A percentile compares a stretch with the other conserved stretches of the same genome.
Evolutionary conservation across 2,113 vertebrate genomes (phyloP).

Genomic region (Amblyopsis rosae): DNA sequence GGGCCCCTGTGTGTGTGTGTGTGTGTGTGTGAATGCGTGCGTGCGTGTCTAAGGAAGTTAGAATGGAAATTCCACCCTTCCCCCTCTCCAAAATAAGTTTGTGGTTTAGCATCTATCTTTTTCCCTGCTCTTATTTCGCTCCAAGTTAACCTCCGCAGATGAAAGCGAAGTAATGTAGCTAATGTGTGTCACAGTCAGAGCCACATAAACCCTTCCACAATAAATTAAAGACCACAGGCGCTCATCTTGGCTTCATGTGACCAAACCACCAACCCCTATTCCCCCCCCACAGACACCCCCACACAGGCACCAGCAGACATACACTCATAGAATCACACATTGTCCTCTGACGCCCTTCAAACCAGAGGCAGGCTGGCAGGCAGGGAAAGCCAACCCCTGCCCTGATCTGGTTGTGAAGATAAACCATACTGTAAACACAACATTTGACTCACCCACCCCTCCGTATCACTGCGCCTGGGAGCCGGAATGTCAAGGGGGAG

Average conservation of each 20-base stretch:
- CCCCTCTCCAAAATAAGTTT: conserved; percentile 50
- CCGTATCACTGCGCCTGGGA: too few species aligned
- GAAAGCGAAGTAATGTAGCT: conserved; percentile 65
- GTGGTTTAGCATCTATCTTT: conserved; percentile 56
- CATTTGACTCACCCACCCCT: conserved; percentile 47
- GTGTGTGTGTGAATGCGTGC: background rate
- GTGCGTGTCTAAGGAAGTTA: conserved; percentile 34
- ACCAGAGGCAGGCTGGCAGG: conserved; percentile 54
- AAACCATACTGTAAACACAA: conserved; percentile 63
- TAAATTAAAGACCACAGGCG: conserved; percentile 68
- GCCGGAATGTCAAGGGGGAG: conserved; percentile 25
- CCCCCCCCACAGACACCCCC: background rate
- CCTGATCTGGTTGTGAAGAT: conserved; percentile 55
- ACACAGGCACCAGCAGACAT: conserved; percentile 50
- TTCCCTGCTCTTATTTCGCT: conserved; percentile 41
- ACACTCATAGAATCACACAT: conserved; percentile 51
- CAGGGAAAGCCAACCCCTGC: conserved; percentile 42
- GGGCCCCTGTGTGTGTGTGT: conserved; percentile 38
- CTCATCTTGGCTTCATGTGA: conserved; percentile 57
- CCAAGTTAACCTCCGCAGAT: conserved; percentile 60
- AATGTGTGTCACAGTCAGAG: conserved; percentile 65
- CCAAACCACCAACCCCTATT: conserved; percentile 34
- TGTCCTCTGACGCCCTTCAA: conserved; percentile 60
- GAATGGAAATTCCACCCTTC: conserved; percentile 35
- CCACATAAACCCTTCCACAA: conserved; percentile 57